These are phyloP conservation scores for Protobothrops mucrosquamatus DNA, from an alignment of 2,113 vertebrate species.

Conservation along the genomic window DNA sequence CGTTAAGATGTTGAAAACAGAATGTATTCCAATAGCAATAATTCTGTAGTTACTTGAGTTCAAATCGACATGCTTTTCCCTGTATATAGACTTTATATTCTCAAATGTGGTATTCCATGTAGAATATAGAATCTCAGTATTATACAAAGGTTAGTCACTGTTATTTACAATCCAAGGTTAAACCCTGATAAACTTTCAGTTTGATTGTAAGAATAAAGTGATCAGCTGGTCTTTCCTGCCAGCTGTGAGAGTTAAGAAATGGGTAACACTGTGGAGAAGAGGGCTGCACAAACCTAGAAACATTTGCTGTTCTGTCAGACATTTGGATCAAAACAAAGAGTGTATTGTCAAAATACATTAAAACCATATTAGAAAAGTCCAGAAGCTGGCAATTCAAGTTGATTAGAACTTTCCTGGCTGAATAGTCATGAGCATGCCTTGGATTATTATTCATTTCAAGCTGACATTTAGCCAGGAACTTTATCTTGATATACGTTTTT, in stretches of 20 bases:
- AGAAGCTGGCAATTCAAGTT: constrained; percentile 55
- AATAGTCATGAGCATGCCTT: constrained; percentile 43
- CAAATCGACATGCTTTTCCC: constrained; percentile 80
- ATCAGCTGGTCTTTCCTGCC: constrained; percentile 43
- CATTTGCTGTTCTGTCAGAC: constrained; percentile 40
- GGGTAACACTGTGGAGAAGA: constrained; percentile 36
- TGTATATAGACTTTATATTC: constrained; percentile 62
- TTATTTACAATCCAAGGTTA: constrained; percentile 33
- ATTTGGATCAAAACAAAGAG: constrained; percentile 53
- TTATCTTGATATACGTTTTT: constrained; percentile 61
- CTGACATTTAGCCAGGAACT: constrained; percentile 55
- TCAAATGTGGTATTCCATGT: constrained; percentile 51
- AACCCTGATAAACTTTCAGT: constrained; percentile 51
- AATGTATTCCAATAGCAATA: constrained; percentile 66
- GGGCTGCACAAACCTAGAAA: constrained; percentile 17
- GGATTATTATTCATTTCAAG: constrained; percentile 25
- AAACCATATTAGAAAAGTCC: constrained; percentile 49
- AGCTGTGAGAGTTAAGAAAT: constrained; percentile 48
- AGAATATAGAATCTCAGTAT: constrained; percentile 55
- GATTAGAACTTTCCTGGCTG: constrained; percentile 65
- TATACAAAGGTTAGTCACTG: constrained; percentile 38
- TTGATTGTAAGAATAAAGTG: constrained; percentile 46
- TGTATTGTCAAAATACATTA: constrained; percentile 39
- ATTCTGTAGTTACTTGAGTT: constrained; percentile 74
- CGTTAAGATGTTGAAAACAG: constrained; percentile 65